Evolutionary conservation across 2,113 vertebrate genomes (phyloP).

Genomic region (Lepidothrix coronata): DNA sequence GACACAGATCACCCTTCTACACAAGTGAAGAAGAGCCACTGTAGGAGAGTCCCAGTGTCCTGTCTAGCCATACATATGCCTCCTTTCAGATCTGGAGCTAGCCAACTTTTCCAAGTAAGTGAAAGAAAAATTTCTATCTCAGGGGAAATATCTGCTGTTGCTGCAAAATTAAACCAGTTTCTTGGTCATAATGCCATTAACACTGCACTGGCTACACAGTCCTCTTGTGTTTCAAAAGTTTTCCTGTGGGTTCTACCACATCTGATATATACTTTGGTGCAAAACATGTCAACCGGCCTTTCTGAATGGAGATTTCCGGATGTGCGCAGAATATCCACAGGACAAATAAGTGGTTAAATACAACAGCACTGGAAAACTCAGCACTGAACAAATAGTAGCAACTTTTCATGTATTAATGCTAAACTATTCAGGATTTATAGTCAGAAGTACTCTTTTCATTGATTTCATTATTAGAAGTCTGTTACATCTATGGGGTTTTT

Average conservation of each 20-base stretch:
- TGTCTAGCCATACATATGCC: not conserved
- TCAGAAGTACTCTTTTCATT: not conserved
- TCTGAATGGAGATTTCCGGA: not conserved
- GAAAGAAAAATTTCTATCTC: not conserved
- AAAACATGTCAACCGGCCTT: not conserved
- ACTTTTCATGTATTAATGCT: not conserved
- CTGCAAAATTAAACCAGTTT: not conserved
- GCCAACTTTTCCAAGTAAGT: not conserved
- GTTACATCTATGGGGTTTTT: not conserved
- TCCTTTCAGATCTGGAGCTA: not conserved
- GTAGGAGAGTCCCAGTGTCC: not conserved
- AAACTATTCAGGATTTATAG: not conserved
- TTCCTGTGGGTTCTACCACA: not conserved
- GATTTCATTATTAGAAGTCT: slow-evolving; percentile 25
- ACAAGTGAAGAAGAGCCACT: not conserved
- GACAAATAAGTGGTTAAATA: not conserved
- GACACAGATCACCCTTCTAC: not conserved
- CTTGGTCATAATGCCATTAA: not conserved
- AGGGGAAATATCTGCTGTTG: not conserved
- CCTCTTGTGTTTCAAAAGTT: not conserved
- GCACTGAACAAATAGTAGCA: not conserved
- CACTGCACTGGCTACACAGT: not conserved
- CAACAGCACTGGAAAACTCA: not conserved
- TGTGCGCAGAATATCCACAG: not conserved
- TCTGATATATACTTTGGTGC: not conserved